A percentile compares a stretch with the other conserved stretches of the same genome.
These are phyloP conservation scores for Calephelis perditalis DNA, from an alignment of 2,888 invertebrate genomes.

Conservation along the genomic window DNA sequence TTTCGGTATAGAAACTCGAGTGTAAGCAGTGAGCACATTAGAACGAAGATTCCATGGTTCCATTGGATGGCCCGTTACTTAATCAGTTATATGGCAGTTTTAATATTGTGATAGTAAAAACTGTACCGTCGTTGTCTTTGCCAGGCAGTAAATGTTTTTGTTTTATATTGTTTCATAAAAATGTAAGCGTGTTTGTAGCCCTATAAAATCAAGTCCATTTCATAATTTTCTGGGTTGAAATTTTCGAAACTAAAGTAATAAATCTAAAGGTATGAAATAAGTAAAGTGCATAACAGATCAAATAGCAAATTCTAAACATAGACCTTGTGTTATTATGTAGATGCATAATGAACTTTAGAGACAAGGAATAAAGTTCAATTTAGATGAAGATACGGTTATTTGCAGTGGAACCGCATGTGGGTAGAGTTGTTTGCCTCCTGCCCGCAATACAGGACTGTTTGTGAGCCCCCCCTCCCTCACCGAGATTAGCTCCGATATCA, in stretches of 20 bases:
- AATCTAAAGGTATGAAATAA: slow-evolving; percentile 3
- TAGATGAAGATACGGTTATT: slow-evolving; percentile 12
- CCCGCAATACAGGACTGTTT: slow-evolving; percentile 18
- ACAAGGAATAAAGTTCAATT: slow-evolving; percentile 1
- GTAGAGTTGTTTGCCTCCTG: slow-evolving; percentile 22
- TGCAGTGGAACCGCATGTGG: slow-evolving; percentile 15
- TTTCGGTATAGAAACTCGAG: too few species aligned
- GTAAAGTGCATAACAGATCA: slow-evolving; percentile 10
- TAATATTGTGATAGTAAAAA: too few species aligned
- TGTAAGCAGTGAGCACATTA: too few species aligned
- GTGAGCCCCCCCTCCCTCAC: slow-evolving; percentile 18
- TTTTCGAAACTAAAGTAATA: background rate
- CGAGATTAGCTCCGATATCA: slow-evolving; percentile 31
- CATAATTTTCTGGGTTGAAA: too few species aligned
- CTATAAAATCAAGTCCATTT: background rate
- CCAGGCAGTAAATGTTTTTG: too few species aligned
- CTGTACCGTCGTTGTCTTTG: too few species aligned
- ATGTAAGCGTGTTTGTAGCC: too few species aligned
- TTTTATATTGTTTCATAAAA: background rate
- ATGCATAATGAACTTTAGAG: background rate
- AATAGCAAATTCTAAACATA: slow-evolving; percentile 11
- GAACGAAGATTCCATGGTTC: too few species aligned
- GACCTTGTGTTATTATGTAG: background rate
- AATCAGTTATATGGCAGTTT: too few species aligned
- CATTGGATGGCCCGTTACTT: too few species aligned